Conservation (phyloP, 2,113 vertebrate genomes). For the Laterallus jamaicensis region DNA sequence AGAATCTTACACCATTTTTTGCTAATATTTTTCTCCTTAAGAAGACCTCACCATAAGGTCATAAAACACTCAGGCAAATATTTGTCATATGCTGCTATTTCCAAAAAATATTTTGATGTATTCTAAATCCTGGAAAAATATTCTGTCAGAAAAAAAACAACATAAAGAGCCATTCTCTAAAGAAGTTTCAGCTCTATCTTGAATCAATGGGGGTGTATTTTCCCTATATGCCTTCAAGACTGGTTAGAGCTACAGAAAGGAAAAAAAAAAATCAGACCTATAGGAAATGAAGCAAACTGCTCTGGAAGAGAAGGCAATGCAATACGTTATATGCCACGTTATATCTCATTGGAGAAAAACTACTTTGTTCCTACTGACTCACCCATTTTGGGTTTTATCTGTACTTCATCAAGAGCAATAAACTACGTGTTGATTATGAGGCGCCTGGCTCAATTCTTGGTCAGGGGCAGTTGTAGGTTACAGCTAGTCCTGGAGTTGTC, state of each 20-base stretch:
- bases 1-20: neutral
- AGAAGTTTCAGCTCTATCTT: constrained; percentile 25
- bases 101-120: neutral
- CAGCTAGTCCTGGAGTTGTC: neutral
- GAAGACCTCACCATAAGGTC: neutral
- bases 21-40: neutral
- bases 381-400: neutral
- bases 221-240: neutral
- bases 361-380: neutral
- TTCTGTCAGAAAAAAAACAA: neutral
- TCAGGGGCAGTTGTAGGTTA: neutral
- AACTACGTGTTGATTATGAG: neutral
- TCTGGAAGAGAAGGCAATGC: neutral
- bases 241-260: constrained; percentile 45
- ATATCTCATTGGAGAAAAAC: neutral
- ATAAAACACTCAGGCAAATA: neutral
- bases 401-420: neutral
- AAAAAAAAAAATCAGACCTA: constrained; percentile 32
- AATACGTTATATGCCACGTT: neutral
- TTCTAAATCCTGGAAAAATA: neutral
- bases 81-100: neutral
- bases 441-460: neutral
- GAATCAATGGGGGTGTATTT: neutral
- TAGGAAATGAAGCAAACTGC: neutral
- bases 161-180: constrained; percentile 1